A percentile compares a stretch with the other conserved stretches of the same genome.
Conservation (phyloP, 2,888 invertebrate species). For the Parnassius glacialis region DNA sequence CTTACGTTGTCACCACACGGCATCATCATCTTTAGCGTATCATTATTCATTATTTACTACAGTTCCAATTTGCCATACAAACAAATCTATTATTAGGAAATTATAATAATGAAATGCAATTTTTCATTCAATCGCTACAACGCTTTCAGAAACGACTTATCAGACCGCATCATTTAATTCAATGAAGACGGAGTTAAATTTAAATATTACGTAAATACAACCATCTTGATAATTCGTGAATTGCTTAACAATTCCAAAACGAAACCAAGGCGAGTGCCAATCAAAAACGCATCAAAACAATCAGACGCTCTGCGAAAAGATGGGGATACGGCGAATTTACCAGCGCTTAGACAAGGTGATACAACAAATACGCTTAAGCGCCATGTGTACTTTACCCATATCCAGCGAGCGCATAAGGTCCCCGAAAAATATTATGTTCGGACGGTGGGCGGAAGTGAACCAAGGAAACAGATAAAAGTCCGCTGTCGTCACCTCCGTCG, state of each 20-base stretch:
- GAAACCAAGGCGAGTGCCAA: constrained; percentile 51
- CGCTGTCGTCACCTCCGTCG: neutral
- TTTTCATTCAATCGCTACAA: neutral
- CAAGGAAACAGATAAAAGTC: constrained; percentile 28
- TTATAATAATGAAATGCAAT: too few relatives aligned
- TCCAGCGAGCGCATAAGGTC: constrained; percentile 5
- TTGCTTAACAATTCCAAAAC: constrained; percentile 24
- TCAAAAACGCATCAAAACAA: constrained; percentile 60
- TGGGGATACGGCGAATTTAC: constrained; percentile 53
- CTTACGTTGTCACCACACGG: too few relatives aligned
- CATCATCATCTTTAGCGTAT: too few relatives aligned
- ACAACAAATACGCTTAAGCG: constrained; percentile 49
- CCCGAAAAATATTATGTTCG: neutral
- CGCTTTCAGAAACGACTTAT: constrained; percentile 15
- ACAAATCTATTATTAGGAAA: too few relatives aligned
- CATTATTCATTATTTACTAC: too few relatives aligned
- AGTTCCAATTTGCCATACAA: too few relatives aligned
- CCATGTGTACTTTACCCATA: neutral
- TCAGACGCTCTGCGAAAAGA: constrained; percentile 33
- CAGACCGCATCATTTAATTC: neutral
- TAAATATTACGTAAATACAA: constrained; percentile 6
- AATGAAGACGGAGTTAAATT: constrained; percentile 1
- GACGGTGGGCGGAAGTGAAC: constrained; percentile 68
- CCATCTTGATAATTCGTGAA: constrained; percentile 6
- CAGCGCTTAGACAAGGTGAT: constrained; percentile 50